A percentile compares a stretch with the other conserved stretches of the same genome.
phyloP scores from a whole-genome alignment of 2,113 vertebrate species.

The Epinephelus moara region DNA sequence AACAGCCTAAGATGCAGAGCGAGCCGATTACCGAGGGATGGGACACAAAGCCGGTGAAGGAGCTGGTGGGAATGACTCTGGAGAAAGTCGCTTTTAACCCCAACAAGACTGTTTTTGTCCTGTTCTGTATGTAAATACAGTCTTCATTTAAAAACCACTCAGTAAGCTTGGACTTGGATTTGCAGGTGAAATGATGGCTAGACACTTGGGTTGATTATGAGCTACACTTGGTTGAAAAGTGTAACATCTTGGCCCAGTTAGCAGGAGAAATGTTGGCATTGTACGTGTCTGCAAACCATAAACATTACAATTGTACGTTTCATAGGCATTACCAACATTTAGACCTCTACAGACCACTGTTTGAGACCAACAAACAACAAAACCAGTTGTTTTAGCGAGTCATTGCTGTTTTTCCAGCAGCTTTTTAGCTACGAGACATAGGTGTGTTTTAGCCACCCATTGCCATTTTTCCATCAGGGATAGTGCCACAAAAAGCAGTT shows the following conservation, averaged over 20 bases:
- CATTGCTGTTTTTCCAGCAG: too few species aligned
- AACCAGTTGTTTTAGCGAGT: too few species aligned
- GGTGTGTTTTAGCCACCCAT: too few species aligned
- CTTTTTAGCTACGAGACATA: too few species aligned
- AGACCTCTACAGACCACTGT: too few species aligned
- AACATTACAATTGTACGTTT: too few species aligned
- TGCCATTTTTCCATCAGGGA: too few species aligned
- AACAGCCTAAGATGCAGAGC: slow-evolving; percentile 88
- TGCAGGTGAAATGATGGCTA: neutral
- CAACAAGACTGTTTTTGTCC: slow-evolving; percentile 88
- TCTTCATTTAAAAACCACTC: neutral
- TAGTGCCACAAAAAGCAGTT: too few species aligned
- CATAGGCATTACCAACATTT: too few species aligned
- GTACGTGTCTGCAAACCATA: too few species aligned
- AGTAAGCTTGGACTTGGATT: neutral
- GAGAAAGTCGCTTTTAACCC: slow-evolving; percentile 89
- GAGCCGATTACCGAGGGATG: slow-evolving; percentile 91
- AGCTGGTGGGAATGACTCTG: slow-evolving; percentile 92
- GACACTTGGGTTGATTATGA: neutral
- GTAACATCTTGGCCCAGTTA: neutral
- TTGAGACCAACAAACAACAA: too few species aligned
- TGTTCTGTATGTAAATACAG: slow-evolving; percentile 90
- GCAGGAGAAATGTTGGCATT: too few species aligned
- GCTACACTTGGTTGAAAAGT: neutral
- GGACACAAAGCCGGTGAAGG: slow-evolving; percentile 90